Evolutionary conservation across 2,888 invertebrate species (phyloP).

Genomic region (Rhimphoctona megacephalus): DNA sequence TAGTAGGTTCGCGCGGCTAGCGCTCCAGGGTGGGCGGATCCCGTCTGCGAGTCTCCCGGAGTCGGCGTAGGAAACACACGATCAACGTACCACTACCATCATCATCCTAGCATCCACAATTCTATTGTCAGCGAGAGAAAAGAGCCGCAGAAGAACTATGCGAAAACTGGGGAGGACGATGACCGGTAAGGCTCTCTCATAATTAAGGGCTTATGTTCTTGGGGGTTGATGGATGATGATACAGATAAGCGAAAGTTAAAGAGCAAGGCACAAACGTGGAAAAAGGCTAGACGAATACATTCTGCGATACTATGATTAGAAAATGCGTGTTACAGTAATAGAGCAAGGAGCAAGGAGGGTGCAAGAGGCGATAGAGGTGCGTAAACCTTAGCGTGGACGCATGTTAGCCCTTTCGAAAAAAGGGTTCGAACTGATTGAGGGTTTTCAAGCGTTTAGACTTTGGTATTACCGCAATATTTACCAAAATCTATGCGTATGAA

Average conservation of each 20-base stretch:
- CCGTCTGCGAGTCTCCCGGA: slow-evolving; percentile 66
- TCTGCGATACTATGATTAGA: slow-evolving; percentile 12
- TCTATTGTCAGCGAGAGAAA: slow-evolving; percentile 48
- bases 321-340: slow-evolving; percentile 20
- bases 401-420: background rate
- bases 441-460: background rate
- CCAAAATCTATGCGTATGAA: background rate
- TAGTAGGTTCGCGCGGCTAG: slow-evolving; percentile 62
- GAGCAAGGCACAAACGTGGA: too few relatives aligned
- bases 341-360: slow-evolving; percentile 6
- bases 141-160: slow-evolving; percentile 41
- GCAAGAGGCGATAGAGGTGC: background rate
- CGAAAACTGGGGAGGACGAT: slow-evolving; percentile 35
- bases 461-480: background rate
- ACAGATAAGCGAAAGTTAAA: slow-evolving; percentile 13
- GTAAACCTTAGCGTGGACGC: slow-evolving; percentile 68
- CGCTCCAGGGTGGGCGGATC: slow-evolving; percentile 72
- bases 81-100: slow-evolving; percentile 25
- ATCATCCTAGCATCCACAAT: slow-evolving; percentile 17
- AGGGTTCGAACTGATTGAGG: background rate
- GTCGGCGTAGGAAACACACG: slow-evolving; percentile 65
- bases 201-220: slow-evolving; percentile 11
- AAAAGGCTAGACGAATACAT: slow-evolving; percentile 5
- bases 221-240: slow-evolving; percentile 12
- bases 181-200: slow-evolving; percentile 19